These are phyloP conservation scores for Rhopalosiphum nymphaeae DNA, from an alignment of 2,888 invertebrate species.

Conservation along the genomic window DNA sequence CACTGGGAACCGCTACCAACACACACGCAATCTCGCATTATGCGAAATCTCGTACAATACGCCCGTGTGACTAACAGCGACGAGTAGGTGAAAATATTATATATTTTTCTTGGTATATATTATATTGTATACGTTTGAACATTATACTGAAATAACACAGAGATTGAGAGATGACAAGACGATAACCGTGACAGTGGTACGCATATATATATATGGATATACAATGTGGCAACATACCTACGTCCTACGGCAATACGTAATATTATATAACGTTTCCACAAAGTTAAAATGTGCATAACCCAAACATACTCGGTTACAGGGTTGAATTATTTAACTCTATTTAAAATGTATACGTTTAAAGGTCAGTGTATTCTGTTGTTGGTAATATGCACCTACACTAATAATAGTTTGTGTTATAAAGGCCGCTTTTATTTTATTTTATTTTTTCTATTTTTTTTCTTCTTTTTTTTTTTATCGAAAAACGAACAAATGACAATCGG, in stretches of 20 bases:
- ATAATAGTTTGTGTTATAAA: background rate
- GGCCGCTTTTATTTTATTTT: background rate
- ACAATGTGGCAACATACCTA: background rate
- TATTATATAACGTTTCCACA: background rate
- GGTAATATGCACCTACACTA: background rate
- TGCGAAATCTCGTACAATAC: slow-evolving; percentile 13
- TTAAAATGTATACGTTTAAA: background rate
- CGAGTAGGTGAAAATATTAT: slow-evolving; percentile 8
- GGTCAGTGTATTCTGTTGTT: slow-evolving; percentile 8
- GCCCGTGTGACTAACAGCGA: background rate
- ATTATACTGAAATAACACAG: background rate
- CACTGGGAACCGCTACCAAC: slow-evolving; percentile 1
- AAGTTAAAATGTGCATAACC: background rate
- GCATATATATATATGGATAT: background rate
- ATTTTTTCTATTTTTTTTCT: background rate
- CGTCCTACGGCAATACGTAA: background rate
- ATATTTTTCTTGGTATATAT: background rate
- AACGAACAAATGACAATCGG: background rate
- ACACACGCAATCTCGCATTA: background rate
- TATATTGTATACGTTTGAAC: background rate
- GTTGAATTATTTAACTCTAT: background rate
- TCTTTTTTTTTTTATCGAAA: background rate
- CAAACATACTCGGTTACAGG: background rate
- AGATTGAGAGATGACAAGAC: slow-evolving; percentile 9
- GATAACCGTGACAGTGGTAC: background rate